Conservation (phyloP, 2,888 invertebrate genomes). For the Mesorhabditis spiculigera region DNA sequence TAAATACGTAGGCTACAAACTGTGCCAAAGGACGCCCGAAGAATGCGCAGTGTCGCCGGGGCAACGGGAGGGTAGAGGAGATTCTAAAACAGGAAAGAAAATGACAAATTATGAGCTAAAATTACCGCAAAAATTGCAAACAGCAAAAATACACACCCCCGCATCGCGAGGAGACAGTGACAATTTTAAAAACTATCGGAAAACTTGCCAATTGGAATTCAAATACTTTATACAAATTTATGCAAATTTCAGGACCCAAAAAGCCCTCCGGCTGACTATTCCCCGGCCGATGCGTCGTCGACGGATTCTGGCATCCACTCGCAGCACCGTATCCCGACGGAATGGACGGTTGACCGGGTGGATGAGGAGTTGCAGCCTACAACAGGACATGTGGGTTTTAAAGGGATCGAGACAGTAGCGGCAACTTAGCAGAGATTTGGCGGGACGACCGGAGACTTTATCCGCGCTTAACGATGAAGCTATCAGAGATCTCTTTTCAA, state of each 20-base stretch:
- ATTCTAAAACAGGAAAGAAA: background rate
- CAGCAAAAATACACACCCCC: background rate
- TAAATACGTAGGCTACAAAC: background rate
- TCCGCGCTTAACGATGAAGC: too few relatives aligned
- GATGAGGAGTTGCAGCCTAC: background rate
- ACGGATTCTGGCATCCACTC: background rate
- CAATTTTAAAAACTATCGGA: too few relatives aligned
- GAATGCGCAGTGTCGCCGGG: background rate
- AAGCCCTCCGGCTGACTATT: background rate
- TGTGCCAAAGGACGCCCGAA: background rate
- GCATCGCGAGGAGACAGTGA: background rate
- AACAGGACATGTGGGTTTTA: too few relatives aligned
- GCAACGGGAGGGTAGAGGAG: background rate
- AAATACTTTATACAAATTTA: background rate
- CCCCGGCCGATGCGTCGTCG: background rate
- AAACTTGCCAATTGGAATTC: background rate
- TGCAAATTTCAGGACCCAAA: too few relatives aligned
- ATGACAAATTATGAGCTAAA: background rate
- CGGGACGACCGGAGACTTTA: too few relatives aligned
- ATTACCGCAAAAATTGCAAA: background rate
- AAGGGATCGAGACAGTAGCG: too few relatives aligned
- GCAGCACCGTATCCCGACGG: background rate
- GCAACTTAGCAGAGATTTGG: too few relatives aligned
- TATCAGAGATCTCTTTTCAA: too few relatives aligned
- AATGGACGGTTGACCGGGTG: background rate